These are phyloP conservation scores for Steinernema khuongi DNA, from an alignment of 1,140 invertebrate species.

Conservation along the genomic window DNA sequence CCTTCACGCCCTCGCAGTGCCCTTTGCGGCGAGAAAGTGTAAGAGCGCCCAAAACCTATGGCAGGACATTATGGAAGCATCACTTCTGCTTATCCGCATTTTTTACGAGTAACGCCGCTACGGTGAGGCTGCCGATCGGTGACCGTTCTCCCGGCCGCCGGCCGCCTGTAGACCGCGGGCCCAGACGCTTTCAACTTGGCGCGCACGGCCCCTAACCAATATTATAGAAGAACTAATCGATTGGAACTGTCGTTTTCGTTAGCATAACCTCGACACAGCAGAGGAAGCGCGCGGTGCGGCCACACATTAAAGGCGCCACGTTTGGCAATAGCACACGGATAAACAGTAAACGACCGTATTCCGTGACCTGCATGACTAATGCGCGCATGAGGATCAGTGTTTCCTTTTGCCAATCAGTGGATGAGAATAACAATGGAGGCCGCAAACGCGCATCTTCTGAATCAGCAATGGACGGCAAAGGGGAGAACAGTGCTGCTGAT, in stretches of 20 bases:
- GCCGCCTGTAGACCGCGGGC: no score
- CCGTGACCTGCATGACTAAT: no score
- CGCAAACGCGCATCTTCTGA: no score
- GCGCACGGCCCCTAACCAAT: background rate
- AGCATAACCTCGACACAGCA: background rate
- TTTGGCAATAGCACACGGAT: no score
- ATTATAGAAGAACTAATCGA: background rate
- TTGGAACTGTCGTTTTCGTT: conserved; percentile 4
- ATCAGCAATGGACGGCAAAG: no score
- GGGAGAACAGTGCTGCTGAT: no score
- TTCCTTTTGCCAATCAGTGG: no score
- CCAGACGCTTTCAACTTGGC: background rate
- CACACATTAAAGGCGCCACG: background rate
- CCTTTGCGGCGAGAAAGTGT: background rate
- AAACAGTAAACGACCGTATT: no score
- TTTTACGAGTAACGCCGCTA: background rate
- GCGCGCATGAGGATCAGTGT: no score
- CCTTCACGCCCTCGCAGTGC: background rate
- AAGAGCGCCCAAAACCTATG: background rate
- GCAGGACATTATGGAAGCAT: background rate
- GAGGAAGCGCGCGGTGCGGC: background rate
- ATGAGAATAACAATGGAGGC: no score
- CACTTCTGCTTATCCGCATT: background rate
- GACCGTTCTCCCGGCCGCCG: no score
- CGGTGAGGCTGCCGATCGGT: background rate